These are phyloP conservation scores for Cenopis cana DNA, from an alignment of 2,888 invertebrate species.

Conservation along the genomic window DNA sequence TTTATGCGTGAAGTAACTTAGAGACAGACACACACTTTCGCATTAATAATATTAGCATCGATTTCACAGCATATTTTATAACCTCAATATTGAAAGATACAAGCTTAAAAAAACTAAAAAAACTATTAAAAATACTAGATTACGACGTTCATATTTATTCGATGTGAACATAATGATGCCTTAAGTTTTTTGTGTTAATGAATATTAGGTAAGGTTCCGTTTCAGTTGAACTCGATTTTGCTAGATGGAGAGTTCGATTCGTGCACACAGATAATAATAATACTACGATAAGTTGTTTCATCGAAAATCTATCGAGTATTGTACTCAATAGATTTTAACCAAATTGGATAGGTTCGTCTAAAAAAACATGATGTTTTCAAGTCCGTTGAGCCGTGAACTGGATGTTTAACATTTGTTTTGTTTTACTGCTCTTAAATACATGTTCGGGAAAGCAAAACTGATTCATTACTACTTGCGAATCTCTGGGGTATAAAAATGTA, in stretches of 20 bases:
- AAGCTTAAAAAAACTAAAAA: too few relatives aligned
- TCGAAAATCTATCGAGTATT: too few relatives aligned
- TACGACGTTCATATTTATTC: too few relatives aligned
- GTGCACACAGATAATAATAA: conserved; percentile 57
- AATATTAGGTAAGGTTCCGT: too few relatives aligned
- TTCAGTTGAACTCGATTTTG: conserved; percentile 1
- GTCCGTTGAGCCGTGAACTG: conserved; percentile 2
- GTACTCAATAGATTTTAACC: conserved; percentile 64
- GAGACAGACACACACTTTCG: too few relatives aligned
- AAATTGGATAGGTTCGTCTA: conserved; percentile 60
- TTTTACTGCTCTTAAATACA: neutral
- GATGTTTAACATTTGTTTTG: neutral
- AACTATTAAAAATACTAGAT: too few relatives aligned
- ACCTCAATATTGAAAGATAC: too few relatives aligned
- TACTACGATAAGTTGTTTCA: conserved; percentile 50
- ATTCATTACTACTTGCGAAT: conserved; percentile 33
- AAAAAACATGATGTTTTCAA: conserved; percentile 19
- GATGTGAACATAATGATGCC: too few relatives aligned
- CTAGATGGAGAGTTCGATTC: conserved; percentile 43
- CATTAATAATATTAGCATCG: too few relatives aligned
- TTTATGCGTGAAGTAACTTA: too few relatives aligned
- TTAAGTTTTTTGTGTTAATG: too few relatives aligned
- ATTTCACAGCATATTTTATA: neutral
- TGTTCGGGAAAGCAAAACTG: conserved; percentile 25
- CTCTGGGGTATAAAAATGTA: conserved; percentile 34